phyloP scores from a whole-genome alignment of 2,888 invertebrate genomes.

The Melolontha melolontha region DNA sequence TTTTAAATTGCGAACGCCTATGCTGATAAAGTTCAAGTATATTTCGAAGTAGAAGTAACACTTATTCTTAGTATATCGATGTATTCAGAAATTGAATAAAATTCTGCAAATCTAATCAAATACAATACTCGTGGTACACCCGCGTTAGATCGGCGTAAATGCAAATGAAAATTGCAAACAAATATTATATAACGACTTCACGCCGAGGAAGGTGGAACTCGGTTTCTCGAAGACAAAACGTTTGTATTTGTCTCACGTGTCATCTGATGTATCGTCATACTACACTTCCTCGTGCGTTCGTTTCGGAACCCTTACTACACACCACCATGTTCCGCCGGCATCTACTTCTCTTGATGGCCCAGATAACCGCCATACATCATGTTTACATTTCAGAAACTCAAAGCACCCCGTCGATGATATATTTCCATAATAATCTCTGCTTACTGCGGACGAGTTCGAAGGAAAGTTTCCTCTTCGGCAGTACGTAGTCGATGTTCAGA shows the following conservation, averaged over 20 bases:
- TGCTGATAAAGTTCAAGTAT: no score
- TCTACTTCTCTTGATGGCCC: conserved; percentile 24
- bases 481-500: background rate
- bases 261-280: conserved; percentile 8
- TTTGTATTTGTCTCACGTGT: conserved; percentile 34
- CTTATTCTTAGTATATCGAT: no score
- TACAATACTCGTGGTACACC: no score
- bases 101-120: no score
- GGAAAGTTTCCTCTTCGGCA: no score
- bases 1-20: no score
- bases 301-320: background rate
- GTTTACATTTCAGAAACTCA: conserved; percentile 35
- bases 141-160: background rate
- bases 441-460: no score
- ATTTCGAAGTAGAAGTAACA: no score
- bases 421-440: conserved; percentile 34
- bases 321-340: background rate
- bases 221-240: conserved; percentile 18
- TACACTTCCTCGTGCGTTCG: background rate
- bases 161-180: conserved; percentile 22
- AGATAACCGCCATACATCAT: conserved; percentile 32
- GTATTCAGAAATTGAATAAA: no score
- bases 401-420: conserved; percentile 30
- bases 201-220: background rate
- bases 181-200: conserved; percentile 21